Conservation (phyloP, 2,113 vertebrate genomes). For the Hirundichthys speculiger region DNA sequence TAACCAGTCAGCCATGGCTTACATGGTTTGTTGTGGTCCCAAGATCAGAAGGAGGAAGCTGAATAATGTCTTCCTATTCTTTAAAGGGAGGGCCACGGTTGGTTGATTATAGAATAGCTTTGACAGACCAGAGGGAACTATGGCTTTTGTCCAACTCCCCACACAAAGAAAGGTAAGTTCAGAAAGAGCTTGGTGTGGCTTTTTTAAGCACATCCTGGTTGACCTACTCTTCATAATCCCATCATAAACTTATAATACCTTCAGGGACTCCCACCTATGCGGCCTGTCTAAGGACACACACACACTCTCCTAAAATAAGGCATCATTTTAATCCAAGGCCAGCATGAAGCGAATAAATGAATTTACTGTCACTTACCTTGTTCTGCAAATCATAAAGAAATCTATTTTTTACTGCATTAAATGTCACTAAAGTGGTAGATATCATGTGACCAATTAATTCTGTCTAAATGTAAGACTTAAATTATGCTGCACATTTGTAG, state of each 20-base stretch:
- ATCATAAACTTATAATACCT: slow-evolving; percentile 69
- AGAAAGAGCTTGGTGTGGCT: slow-evolving; percentile 68
- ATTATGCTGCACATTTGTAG: slow-evolving; percentile 6
- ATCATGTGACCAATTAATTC: neutral
- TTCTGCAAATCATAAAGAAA: slow-evolving; percentile 15
- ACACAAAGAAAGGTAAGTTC: slow-evolving; percentile 76
- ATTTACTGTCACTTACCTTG: slow-evolving; percentile 12
- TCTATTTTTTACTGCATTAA: neutral
- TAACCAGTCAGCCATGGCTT: slow-evolving; percentile 81
- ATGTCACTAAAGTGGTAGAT: slow-evolving; percentile 15
- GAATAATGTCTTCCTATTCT: slow-evolving; percentile 87
- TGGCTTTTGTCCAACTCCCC: slow-evolving; percentile 83
- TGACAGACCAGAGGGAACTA: slow-evolving; percentile 80
- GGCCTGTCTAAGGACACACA: slow-evolving; percentile 52
- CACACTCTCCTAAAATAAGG: slow-evolving; percentile 44
- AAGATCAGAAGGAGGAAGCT: slow-evolving; percentile 83
- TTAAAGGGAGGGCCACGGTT: slow-evolving; percentile 81
- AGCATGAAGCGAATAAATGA: slow-evolving; percentile 17
- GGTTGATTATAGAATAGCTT: slow-evolving; percentile 84
- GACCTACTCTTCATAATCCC: slow-evolving; percentile 66
- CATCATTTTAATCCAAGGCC: slow-evolving; percentile 48
- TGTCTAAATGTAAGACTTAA: neutral
- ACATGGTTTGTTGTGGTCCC: slow-evolving; percentile 83
- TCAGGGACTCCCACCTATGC: slow-evolving; percentile 61
- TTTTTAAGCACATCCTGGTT: slow-evolving; percentile 74